A percentile compares a stretch with the other conserved stretches of the same genome.
These are phyloP conservation scores for Cetoscarus ocellatus DNA, from an alignment of 2,797 vertebrate genomes.

Conservation along the genomic window DNA sequence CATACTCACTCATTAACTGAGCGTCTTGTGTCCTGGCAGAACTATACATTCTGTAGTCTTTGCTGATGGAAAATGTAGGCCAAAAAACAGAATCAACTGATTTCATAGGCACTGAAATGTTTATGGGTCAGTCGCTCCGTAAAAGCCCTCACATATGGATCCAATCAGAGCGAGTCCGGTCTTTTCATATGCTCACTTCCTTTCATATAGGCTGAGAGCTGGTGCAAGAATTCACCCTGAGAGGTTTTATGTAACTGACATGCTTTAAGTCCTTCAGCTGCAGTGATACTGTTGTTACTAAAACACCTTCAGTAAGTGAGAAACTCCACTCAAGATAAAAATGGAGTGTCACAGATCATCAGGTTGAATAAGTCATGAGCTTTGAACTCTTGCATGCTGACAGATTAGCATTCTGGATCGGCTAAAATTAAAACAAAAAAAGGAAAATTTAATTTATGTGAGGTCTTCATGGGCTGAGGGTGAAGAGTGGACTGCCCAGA, in stretches of 20 bases:
- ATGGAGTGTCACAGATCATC: not conserved
- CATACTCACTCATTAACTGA: conserved; percentile 5
- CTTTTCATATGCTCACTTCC: conserved; percentile 63
- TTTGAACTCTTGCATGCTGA: not conserved
- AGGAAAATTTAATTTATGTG: not conserved
- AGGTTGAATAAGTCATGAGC: not conserved
- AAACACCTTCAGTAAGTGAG: not conserved
- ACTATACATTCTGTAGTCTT: conserved; percentile 21
- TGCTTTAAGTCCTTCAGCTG: conserved; percentile 23
- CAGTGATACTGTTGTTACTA: conserved; percentile 22
- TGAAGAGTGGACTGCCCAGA: conserved; percentile 43
- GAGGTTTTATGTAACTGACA: conserved; percentile 22
- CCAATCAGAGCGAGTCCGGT: conserved; percentile 51
- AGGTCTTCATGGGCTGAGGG: conserved; percentile 11
- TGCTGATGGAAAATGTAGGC: conserved; percentile 36
- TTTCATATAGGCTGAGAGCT: conserved; percentile 50
- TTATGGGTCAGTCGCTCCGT: conserved; percentile 55
- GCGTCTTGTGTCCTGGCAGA: not conserved
- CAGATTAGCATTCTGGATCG: no score
- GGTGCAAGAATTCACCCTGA: conserved; percentile 30
- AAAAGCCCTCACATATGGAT: conserved; percentile 66
- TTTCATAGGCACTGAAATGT: conserved; percentile 61
- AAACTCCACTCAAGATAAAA: conserved; percentile 17
- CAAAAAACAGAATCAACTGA: conserved; percentile 49
- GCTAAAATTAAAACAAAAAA: no score